Base-by-base conservation (phyloP, 2,888 invertebrate species). In the Miltochrista miniata region DNA sequence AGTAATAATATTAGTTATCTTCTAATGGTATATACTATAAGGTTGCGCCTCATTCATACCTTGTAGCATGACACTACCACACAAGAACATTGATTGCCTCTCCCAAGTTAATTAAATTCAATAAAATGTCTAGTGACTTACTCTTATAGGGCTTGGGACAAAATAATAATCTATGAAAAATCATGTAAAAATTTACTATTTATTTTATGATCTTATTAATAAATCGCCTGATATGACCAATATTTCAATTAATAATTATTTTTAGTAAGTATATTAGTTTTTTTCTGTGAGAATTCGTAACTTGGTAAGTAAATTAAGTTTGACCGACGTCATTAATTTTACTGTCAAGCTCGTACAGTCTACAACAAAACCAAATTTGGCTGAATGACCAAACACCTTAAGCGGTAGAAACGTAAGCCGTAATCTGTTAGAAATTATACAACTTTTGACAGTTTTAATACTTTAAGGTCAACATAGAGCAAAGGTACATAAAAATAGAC, bases 301-400 rank as follows among this genome's bases (percentile, higher is more conserved):
- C 47, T 51, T 48, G 39, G 44, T 13, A 24, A 44, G 49, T 52
- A 56, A 61, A 65, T 44, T 57, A 52, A 49, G 42, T 43, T 50
- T 50, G 48, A 56, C 56, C 51, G 42, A 44, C 38, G 35, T 53
- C 48, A 53, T 65, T 65, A 65, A 65, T 61, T 48, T 56, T 44
- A 61, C 61, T 61, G 56, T 52, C 49, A 35, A 47, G 47, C 56
- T 56, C 38, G 41, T 61, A 56, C 43, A 14, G 33, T 42, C 31
- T 31, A n/a, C 33, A 15, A 42, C 31, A 41, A 33, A 33, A n/a
- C n/a, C n/a, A n/a, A n/a, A n/a, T n/a, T n/a, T 31, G 8, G n/a
- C n/a, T 1, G n/a, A 33, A 42, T 33, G 31, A 7, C 14, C 31
- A 15, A 11, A 15, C 18, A 38, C 37, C 18, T 38, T 14, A 11